phyloP scores from a whole-genome alignment of 2,797 vertebrate species.

The Lepus oiostolus region DNA sequence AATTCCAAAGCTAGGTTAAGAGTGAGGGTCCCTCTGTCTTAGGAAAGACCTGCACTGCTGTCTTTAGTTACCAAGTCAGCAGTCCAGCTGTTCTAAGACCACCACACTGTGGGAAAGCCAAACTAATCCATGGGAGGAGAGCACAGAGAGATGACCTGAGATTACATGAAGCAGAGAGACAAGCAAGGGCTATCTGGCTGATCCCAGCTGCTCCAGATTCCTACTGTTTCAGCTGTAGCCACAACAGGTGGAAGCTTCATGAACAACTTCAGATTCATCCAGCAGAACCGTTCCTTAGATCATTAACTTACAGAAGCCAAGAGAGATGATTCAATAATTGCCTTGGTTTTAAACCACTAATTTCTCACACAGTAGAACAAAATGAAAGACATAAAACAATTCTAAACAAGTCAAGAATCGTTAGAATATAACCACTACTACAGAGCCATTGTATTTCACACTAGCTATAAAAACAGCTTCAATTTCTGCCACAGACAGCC shows the following conservation, averaged over 20 bases:
- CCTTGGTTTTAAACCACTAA: not conserved
- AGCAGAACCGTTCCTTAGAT: not conserved
- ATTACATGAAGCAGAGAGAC: not conserved
- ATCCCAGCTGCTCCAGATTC: not conserved
- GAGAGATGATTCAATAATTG: not conserved
- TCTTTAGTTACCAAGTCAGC: not conserved
- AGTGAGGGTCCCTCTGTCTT: not conserved
- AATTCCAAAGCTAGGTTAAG: not conserved
- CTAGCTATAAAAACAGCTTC: not conserved
- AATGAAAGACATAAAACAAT: not conserved
- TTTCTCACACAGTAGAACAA: not conserved
- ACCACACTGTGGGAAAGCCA: not conserved
- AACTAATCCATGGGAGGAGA: not conserved
- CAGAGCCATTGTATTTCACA: not conserved
- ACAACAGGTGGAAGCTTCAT: not conserved
- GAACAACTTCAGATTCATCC: not conserved
- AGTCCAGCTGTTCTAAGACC: not conserved
- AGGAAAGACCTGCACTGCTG: not conserved
- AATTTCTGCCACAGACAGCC: not conserved
- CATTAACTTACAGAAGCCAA: conserved; percentile 17
- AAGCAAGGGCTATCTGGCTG: too few species aligned
- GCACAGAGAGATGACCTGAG: not conserved
- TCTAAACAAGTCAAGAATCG: not conserved
- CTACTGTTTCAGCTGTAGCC: not conserved
- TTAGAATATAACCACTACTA: not conserved